Evolutionary conservation across 2,113 vertebrate genomes (phyloP).

Genomic region (Sapayoa aenigma): DNA sequence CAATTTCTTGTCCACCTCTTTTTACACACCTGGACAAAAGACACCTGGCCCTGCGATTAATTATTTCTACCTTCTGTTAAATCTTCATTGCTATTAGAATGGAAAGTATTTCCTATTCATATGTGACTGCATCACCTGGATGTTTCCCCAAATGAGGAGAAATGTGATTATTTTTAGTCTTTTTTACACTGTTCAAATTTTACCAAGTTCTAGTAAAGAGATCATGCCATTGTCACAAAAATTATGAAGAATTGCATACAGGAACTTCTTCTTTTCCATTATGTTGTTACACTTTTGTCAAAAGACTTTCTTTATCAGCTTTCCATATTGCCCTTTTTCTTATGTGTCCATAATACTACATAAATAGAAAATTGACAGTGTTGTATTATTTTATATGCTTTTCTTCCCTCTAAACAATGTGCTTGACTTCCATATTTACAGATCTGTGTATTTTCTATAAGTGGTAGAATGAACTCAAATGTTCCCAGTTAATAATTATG

Average conservation of each 20-base stretch:
- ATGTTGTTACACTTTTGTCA: neutral
- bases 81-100: neutral
- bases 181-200: neutral
- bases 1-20: neutral
- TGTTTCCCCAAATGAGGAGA: neutral
- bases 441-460: neutral
- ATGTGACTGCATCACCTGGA: neutral
- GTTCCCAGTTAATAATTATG: neutral
- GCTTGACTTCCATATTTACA: neutral
- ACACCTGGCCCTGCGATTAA: neutral
- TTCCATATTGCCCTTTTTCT: neutral
- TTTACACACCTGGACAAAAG: neutral
- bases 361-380: neutral
- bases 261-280: neutral
- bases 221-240: neutral
- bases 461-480: neutral
- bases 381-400: neutral
- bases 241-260: neutral
- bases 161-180: neutral
- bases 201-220: neutral
- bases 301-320: neutral
- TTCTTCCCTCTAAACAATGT: neutral
- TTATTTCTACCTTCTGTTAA: neutral
- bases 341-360: neutral
- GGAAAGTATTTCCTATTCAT: neutral